These are phyloP conservation scores for Magallana nippona DNA, from an alignment of 2,888 invertebrate species.

Conservation along the genomic window DNA sequence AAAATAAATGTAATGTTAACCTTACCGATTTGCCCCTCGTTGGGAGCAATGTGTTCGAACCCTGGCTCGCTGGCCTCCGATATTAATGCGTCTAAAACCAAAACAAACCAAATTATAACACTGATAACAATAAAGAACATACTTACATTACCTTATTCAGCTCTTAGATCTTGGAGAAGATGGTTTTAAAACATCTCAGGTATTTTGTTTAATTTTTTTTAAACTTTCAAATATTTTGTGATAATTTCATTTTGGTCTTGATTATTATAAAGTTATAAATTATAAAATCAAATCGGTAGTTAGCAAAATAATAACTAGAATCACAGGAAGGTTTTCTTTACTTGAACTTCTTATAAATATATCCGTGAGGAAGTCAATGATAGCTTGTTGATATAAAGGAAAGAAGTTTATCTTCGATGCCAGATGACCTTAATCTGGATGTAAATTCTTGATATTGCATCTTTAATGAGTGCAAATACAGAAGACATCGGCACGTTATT, in stretches of 20 bases:
- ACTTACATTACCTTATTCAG: not conserved
- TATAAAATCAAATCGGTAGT: not conserved
- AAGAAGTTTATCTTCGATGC: no score
- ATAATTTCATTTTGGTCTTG: no score
- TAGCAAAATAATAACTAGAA: not conserved
- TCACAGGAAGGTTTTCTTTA: conserved; percentile 15
- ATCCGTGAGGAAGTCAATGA: conserved; percentile 16
- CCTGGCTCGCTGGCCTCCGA: not conserved
- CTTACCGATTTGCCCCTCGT: not conserved
- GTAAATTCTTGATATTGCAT: no score
- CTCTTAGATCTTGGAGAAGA: not conserved
- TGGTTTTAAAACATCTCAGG: no score
- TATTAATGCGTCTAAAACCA: not conserved
- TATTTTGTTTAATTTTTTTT: no score
- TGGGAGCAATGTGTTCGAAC: conserved; percentile 10
- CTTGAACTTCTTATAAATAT: not conserved
- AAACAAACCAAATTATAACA: not conserved
- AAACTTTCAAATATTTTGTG: no score
- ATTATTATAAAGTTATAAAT: no score
- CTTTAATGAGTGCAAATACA: no score
- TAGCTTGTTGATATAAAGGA: not conserved
- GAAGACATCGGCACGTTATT: no score
- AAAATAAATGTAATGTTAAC: no score
- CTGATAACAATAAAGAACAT: not conserved
- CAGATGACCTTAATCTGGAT: no score